Evolutionary conservation across 1,140 invertebrate genomes (phyloP).

Genomic region (Papilio polyxenes): DNA sequence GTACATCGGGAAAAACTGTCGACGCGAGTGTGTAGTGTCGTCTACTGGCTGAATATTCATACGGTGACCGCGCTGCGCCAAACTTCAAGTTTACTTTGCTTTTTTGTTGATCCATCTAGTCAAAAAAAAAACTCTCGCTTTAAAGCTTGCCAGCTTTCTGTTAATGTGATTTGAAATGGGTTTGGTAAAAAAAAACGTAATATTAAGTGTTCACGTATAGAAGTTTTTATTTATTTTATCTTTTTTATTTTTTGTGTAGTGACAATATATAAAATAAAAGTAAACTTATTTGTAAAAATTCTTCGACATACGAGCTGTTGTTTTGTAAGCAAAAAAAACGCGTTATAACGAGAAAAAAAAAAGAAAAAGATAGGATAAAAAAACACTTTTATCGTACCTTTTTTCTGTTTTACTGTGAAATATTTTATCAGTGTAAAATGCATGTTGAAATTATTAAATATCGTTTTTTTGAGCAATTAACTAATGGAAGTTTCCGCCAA

Average conservation of each 20-base stretch:
- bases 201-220: too few relatives aligned
- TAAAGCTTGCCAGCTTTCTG: neutral
- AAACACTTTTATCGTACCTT: neutral
- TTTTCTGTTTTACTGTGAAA: neutral
- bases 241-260: too few relatives aligned
- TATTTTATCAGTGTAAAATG: neutral
- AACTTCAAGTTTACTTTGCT: constrained; percentile 13
- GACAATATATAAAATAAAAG: too few relatives aligned
- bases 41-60: constrained; percentile 7
- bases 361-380: too few relatives aligned
- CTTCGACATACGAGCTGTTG: too few relatives aligned
- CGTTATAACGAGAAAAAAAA: too few relatives aligned
- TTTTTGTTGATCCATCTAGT: neutral
- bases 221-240: too few relatives aligned
- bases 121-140: neutral
- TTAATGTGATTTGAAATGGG: neutral
- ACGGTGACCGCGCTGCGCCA: neutral
- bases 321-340: too few relatives aligned
- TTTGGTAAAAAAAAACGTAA: neutral
- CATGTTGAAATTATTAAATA: neutral
- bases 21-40: neutral
- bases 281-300: too few relatives aligned
- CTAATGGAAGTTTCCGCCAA: neutral
- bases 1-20: neutral
- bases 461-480: neutral